phyloP scores from a whole-genome alignment of 37 sponge, comb jelly and placozoan species.

The Haliclona indistincta region DNA sequence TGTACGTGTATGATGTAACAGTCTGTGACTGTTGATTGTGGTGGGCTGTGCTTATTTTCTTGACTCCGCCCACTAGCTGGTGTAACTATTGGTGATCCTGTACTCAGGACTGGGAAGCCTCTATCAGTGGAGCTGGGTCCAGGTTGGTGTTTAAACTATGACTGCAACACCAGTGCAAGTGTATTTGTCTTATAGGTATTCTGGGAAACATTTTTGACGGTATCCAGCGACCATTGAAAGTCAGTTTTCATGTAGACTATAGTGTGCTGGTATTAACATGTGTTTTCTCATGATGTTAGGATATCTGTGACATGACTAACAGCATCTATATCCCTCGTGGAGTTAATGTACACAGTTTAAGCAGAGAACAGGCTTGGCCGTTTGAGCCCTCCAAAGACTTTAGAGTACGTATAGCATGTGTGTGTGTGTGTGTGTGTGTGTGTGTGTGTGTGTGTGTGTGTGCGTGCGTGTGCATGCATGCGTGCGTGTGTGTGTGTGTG shows the following conservation, averaged over 20 bases:
- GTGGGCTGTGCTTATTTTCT: slow-evolving; percentile 15
- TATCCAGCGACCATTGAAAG: slow-evolving; percentile 97
- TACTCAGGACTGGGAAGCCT: slow-evolving; percentile 96
- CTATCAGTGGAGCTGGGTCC: slow-evolving; percentile 99
- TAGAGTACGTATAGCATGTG: slow-evolving; percentile 35
- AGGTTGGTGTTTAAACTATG: slow-evolving; percentile 33
- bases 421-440: slow-evolving; percentile 41
- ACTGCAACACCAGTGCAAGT: background rate
- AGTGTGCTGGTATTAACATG: background rate
- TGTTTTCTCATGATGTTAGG: slow-evolving; percentile 45
- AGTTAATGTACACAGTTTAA: slow-evolving; percentile 82
- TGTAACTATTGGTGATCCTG: slow-evolving; percentile 97
- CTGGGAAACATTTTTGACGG: slow-evolving; percentile 98
- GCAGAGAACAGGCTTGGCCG: slow-evolving; percentile 69
- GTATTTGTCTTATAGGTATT: slow-evolving; percentile 54
- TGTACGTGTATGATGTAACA: background rate
- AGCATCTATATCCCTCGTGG: slow-evolving; percentile 98
- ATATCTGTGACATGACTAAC: slow-evolving; percentile 86
- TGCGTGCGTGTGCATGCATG: slow-evolving; percentile 44
- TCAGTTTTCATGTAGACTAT: slow-evolving; percentile 17
- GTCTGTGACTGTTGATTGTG: background rate
- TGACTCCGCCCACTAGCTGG: slow-evolving; percentile 73
- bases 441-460: slow-evolving; percentile 47
- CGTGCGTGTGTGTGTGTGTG: slow-evolving; percentile 45
- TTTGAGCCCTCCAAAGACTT: slow-evolving; percentile 73